Evolutionary conservation across 2,888 invertebrate species (phyloP).

Genomic region (Eupithecia inturbata): DNA sequence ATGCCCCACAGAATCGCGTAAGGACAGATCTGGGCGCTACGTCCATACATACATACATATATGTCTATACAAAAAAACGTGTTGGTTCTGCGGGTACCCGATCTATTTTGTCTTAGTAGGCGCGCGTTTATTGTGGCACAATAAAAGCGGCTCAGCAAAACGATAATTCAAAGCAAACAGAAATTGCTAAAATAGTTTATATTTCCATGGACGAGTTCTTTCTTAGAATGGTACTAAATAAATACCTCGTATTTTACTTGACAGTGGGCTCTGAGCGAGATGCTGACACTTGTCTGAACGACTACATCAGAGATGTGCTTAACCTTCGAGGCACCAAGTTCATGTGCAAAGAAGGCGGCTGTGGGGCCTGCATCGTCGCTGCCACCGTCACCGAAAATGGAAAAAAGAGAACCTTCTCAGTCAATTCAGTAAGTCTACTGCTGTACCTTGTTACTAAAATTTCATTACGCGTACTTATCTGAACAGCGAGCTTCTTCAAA

Average conservation of each 20-base stretch:
- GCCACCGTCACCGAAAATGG: conserved; percentile 67
- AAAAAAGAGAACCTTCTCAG: conserved; percentile 68
- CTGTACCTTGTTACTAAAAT: neutral
- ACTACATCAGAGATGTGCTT: conserved; percentile 83
- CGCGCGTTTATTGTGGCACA: no score
- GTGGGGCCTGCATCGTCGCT: conserved; percentile 86
- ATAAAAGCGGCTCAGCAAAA: no score
- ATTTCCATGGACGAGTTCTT: neutral
- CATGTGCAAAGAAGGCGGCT: conserved; percentile 88
- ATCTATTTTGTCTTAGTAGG: no score
- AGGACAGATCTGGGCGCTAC: no score
- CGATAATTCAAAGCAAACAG: no score
- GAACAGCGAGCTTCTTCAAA: neutral
- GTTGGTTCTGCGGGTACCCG: no score
- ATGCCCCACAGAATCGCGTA: no score
- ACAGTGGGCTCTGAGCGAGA: conserved; percentile 55
- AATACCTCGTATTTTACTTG: neutral
- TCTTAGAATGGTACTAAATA: neutral
- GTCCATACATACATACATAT: no score
- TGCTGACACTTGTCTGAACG: conserved; percentile 79
- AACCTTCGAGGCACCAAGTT: conserved; percentile 86
- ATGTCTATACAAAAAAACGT: no score
- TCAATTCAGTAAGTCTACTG: conserved; percentile 85
- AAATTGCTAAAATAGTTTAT: no score
- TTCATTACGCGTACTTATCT: neutral